These are phyloP conservation scores for Falco berigora DNA, from an alignment of 2,797 vertebrate species.

Conservation along the genomic window DNA sequence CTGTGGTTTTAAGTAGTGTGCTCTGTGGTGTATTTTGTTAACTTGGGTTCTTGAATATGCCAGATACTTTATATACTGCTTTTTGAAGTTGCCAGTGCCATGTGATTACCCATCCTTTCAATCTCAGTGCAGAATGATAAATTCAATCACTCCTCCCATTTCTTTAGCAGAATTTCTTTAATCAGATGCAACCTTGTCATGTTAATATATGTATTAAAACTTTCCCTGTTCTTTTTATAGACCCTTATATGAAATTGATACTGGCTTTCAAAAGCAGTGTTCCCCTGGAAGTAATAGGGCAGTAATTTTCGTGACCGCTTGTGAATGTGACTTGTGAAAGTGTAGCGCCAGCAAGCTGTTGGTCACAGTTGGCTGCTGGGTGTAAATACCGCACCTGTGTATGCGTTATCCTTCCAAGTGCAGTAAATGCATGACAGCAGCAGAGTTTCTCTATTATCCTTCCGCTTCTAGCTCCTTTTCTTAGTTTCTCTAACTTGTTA, in stretches of 20 bases:
- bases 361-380: background rate
- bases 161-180: background rate
- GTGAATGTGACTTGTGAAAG: background rate
- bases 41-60: background rate
- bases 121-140: background rate
- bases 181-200: background rate
- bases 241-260: background rate
- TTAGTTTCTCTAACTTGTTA: background rate
- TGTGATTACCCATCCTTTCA: background rate
- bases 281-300: background rate
- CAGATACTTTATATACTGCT: background rate
- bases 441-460: background rate
- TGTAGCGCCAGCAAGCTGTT: background rate
- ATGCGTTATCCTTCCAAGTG: background rate
- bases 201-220: background rate
- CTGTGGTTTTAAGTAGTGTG: background rate
- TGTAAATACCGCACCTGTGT: background rate
- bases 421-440: background rate
- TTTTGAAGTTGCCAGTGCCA: background rate
- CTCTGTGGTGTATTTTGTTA: background rate
- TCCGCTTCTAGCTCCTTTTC: background rate
- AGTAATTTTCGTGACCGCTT: background rate
- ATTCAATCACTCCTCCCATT: background rate
- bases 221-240: slow-evolving; percentile 2
- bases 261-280: background rate